phyloP scores from a whole-genome alignment of 1,140 invertebrate genomes.

The Halyomorpha halys region DNA sequence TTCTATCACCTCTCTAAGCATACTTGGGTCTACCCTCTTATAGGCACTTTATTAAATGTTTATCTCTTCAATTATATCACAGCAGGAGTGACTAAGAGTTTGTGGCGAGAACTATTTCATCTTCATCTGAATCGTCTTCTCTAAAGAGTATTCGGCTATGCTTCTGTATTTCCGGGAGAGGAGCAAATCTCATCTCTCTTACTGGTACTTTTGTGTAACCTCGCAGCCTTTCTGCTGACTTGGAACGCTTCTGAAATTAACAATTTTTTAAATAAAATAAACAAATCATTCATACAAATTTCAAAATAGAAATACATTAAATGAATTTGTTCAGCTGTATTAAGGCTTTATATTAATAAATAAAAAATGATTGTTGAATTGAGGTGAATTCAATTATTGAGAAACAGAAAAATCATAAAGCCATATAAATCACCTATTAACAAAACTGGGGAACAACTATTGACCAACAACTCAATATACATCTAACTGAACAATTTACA shows the following conservation, averaged over 20 bases:
- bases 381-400: too few species aligned
- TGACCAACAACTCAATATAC: too few species aligned
- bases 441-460: too few species aligned
- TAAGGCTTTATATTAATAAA: too few species aligned
- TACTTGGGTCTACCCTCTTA: conserved; percentile 18
- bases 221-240: conserved; percentile 1
- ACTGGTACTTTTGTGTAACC: conserved; percentile 22
- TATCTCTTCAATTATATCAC: not conserved
- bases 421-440: too few species aligned
- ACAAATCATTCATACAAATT: too few species aligned
- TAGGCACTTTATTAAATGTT: conserved; percentile 16
- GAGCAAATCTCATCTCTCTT: conserved; percentile 20
- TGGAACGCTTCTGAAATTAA: not conserved
- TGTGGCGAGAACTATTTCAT: conserved; percentile 16
- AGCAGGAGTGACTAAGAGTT: conserved; percentile 15
- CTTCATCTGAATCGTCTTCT: conserved; percentile 22
- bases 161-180: conserved; percentile 16
- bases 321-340: too few species aligned
- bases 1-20: conserved; percentile 3
- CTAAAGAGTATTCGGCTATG: conserved; percentile 17
- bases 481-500: too few species aligned
- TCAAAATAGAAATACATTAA: too few species aligned
- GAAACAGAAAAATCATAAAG: too few species aligned
- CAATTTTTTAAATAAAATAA: not conserved
- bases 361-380: too few species aligned